A percentile compares a stretch with the other conserved stretches of the same genome.
phyloP scores from a whole-genome alignment of 2,888 invertebrate species.

The Eristalis intricaria region DNA sequence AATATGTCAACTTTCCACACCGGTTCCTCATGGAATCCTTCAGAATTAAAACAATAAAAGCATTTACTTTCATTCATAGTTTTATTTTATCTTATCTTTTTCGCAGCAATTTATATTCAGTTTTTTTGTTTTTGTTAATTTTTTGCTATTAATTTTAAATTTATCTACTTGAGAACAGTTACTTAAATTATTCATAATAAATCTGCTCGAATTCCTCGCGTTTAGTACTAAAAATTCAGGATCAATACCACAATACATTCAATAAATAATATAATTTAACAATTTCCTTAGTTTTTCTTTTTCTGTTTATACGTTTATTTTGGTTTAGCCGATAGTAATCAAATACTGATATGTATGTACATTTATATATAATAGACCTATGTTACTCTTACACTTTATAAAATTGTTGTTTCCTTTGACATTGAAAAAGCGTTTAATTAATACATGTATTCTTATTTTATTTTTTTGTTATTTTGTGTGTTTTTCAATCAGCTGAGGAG shows the following conservation, averaged over 20 bases:
- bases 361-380: conserved; percentile 40
- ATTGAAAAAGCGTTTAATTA: conserved; percentile 51
- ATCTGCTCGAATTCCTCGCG: conserved; percentile 17
- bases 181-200: conserved; percentile 27
- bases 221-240: conserved; percentile 50
- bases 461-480: conserved; percentile 3
- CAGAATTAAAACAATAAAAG: neutral
- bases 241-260: conserved; percentile 56
- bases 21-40: too few species aligned
- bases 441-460: neutral
- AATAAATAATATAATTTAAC: conserved; percentile 46
- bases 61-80: conserved; percentile 17
- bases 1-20: too few species aligned
- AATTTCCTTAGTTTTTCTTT: conserved; percentile 24
- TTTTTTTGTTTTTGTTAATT: conserved; percentile 5
- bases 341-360: conserved; percentile 68
- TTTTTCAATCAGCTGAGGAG: neutral
- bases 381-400: conserved; percentile 18
- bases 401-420: conserved; percentile 20
- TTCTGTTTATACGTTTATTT: conserved; percentile 1
- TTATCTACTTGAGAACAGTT: conserved; percentile 43
- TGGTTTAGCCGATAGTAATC: conserved; percentile 15
- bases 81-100: conserved; percentile 48
- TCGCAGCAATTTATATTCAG: conserved; percentile 47
- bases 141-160: conserved; percentile 23